Base-by-base conservation (phyloP, 2,888 invertebrate species). In the Stegana nigrithorax region DNA sequence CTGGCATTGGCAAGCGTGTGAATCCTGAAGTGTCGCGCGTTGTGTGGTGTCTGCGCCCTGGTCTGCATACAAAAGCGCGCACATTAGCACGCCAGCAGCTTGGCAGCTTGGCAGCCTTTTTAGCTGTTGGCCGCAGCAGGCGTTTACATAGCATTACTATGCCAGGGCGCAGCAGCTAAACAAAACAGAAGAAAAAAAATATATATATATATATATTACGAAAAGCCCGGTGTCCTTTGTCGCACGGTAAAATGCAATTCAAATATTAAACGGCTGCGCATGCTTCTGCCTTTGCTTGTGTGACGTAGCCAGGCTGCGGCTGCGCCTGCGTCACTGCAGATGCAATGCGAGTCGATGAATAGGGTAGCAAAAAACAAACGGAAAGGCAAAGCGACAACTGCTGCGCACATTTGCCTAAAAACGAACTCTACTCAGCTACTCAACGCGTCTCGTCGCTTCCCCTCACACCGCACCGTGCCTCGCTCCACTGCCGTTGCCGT, bases 341-440 rank as follows among this genome's bases (percentile, higher is more conserved):
- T 78, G 75, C 77, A 74, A 64, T 65, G 59, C 62, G 51, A 10
- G 45, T 12, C 29, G 7, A 14, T 12, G 45, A 19, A 25, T 17
- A 75, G 75, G 75, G 75, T 76, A 76, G 75, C 77, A 74, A 78
- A 76, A n/a, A 72, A 65, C 23, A 51, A 21, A 8, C 4, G 10
- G 61, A 67, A 66, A 66, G 67, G 68, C 63, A 65, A 69, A 65
- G 65, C 56, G 56, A 42, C 56, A 39, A 42, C n/a, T 42, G 68
- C 66, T 72, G 74, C 70, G 72, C 72, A 78, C 79, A 75, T 75
- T 75, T 75, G 77, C 79, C 79, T 78, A 78, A 72, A 56, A 25
- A 59, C 39, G 17, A 39, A 39, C 14, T 36, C 23, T 39, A 10
- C 39, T 39, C n/a, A n/a, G n/a, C n/a, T n/a, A n/a, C n/a, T n/a